phyloP scores from a whole-genome alignment of 2,888 invertebrate species.

The Dastarcus helophoroides region DNA sequence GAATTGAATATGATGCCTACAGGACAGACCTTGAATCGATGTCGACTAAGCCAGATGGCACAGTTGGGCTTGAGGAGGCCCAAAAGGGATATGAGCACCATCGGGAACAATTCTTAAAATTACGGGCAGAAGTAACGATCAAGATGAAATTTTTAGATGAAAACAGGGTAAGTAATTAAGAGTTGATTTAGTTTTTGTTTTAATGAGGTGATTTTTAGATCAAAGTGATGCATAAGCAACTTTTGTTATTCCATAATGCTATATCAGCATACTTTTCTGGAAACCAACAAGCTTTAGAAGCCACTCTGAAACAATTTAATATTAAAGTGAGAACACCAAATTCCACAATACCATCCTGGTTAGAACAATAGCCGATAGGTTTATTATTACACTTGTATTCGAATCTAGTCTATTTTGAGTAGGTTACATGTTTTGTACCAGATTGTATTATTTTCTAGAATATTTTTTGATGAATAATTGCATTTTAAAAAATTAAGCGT shows the following conservation, averaged over 20 bases:
- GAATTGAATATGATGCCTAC: conserved; percentile 96
- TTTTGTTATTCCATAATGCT: conserved; percentile 91
- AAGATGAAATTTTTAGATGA: conserved; percentile 95
- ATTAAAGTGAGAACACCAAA: conserved; percentile 79
- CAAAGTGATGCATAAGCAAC: conserved; percentile 97
- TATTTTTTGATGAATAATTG: too few relatives aligned
- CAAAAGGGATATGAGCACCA: conserved; percentile 73
- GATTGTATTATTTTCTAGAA: too few relatives aligned
- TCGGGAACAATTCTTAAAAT: conserved; percentile 82
- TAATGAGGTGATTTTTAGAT: conserved; percentile 53
- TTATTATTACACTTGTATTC: too few relatives aligned
- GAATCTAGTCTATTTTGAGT: too few relatives aligned
- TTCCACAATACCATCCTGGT: conserved; percentile 66
- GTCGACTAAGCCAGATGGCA: conserved; percentile 50
- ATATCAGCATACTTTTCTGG: conserved; percentile 95
- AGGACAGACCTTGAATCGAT: conserved; percentile 84
- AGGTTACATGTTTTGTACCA: too few relatives aligned
- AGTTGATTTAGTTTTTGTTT: not conserved
- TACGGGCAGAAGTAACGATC: conserved; percentile 86
- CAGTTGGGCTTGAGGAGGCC: conserved; percentile 62
- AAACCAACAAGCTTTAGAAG: conserved; percentile 85
- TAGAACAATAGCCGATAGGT: conserved; percentile 64
- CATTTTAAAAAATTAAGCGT: too few relatives aligned
- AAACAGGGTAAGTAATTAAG: conserved; percentile 64
- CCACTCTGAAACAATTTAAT: conserved; percentile 90